Evolutionary conservation across 2,797 vertebrate species (phyloP).

Genomic region (Malacoraja senta): DNA sequence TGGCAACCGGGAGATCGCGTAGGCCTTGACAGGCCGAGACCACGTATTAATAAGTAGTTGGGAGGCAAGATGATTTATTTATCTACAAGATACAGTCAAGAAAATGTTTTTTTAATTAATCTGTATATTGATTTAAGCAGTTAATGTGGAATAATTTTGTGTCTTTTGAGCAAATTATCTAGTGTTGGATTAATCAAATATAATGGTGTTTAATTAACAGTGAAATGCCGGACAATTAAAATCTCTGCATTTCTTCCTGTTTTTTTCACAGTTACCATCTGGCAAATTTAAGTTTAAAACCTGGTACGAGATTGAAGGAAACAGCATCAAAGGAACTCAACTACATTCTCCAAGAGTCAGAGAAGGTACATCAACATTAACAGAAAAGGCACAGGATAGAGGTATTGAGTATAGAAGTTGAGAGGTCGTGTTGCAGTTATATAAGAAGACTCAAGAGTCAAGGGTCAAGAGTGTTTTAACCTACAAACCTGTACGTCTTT

Average conservation of each 20-base stretch:
- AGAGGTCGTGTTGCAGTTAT: too few relatives aligned
- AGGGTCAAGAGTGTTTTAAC: too few relatives aligned
- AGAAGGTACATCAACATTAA: conserved; percentile 66
- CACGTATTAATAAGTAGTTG: neutral
- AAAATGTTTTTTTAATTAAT: neutral
- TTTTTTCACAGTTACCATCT: conserved; percentile 71
- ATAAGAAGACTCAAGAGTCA: too few relatives aligned
- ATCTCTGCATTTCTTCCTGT: neutral
- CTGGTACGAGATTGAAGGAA: conserved; percentile 75
- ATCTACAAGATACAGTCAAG: neutral
- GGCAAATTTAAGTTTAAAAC: conserved; percentile 71
- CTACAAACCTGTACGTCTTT: too few relatives aligned
- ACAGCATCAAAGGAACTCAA: conserved; percentile 74
- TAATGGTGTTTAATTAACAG: neutral
- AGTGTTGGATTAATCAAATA: neutral
- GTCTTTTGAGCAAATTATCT: neutral
- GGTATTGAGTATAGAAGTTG: neutral
- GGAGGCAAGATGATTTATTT: neutral
- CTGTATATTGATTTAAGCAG: neutral
- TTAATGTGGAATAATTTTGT: neutral
- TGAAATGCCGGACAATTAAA: neutral
- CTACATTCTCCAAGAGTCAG: conserved; percentile 81
- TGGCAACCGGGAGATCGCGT: too few relatives aligned
- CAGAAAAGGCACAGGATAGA: conserved; percentile 39
- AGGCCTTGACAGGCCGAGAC: too few relatives aligned